Evolutionary conservation across 2,888 invertebrate genomes (phyloP).

Genomic region (Trilocha varians): DNA sequence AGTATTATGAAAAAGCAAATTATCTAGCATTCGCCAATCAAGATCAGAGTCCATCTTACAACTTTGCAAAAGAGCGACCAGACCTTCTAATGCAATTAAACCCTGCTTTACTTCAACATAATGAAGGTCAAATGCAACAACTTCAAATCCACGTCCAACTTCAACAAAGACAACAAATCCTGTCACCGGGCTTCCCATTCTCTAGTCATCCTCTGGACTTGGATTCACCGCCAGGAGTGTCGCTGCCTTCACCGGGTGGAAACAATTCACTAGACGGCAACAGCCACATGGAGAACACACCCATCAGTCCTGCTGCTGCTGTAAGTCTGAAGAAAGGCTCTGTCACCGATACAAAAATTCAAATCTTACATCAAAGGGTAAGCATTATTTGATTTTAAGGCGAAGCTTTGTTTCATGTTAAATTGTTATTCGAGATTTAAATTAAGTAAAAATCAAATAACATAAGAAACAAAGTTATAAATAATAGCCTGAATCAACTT

Average conservation of each 20-base stretch:
- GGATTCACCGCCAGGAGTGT: constrained; percentile 82
- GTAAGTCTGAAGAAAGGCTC: constrained; percentile 79
- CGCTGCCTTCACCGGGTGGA: constrained; percentile 85
- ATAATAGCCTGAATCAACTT: constrained; percentile 69
- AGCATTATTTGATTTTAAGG: constrained; percentile 77
- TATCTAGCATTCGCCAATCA: constrained; percentile 62
- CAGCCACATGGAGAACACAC: constrained; percentile 71
- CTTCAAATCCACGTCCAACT: constrained; percentile 81
- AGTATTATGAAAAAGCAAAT: constrained; percentile 68
- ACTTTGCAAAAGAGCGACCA: constrained; percentile 75
- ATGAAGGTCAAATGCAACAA: constrained; percentile 76
- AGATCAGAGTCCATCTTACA: constrained; percentile 72
- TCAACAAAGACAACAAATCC: constrained; percentile 76
- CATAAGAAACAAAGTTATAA: constrained; percentile 34
- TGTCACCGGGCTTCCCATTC: constrained; percentile 76
- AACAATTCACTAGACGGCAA: constrained; percentile 80
- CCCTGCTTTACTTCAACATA: constrained; percentile 66
- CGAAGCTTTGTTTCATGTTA: constrained; percentile 63
- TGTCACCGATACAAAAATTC: constrained; percentile 74
- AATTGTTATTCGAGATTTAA: constrained; percentile 30
- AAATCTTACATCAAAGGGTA: constrained; percentile 90
- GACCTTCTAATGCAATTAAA: constrained; percentile 74
- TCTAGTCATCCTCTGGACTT: constrained; percentile 80
- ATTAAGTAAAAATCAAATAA: constrained; percentile 11
- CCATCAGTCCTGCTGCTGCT: constrained; percentile 78